Percentiles rank a stretch among this genome's conserved stretches.
Conservation (phyloP, 2,888 invertebrate species). For the Pristionchus exspectatus region DNA sequence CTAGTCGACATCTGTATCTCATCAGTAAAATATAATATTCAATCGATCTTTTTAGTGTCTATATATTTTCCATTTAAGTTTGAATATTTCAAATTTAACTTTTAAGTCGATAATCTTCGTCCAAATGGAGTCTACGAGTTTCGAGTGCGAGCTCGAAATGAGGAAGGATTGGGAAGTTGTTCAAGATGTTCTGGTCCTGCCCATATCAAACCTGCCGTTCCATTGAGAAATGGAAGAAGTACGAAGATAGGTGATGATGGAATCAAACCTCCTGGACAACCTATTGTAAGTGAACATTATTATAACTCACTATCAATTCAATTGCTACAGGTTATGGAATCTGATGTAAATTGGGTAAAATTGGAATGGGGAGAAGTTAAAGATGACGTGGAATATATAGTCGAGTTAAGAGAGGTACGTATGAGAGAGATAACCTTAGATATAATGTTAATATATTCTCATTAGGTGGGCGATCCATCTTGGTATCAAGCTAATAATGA, state of each 20-base stretch:
- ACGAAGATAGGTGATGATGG: not conserved
- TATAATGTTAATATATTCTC: not conserved
- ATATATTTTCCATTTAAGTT: not conserved
- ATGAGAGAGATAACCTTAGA: too few relatives aligned
- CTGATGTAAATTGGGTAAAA: conserved; percentile 75
- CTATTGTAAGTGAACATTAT: conserved; percentile 56
- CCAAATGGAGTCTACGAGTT: conserved; percentile 79
- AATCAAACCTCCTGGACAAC: conserved; percentile 69
- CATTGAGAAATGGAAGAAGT: conserved; percentile 46
- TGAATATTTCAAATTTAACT: too few relatives aligned
- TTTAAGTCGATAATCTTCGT: conserved; percentile 74
- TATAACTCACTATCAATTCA: not conserved
- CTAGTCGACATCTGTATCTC: too few relatives aligned
- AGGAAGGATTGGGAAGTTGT: conserved; percentile 67
- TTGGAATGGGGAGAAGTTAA: conserved; percentile 73
- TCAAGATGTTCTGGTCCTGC: conserved; percentile 65
- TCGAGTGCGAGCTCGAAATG: conserved; percentile 74
- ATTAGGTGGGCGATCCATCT: conserved; percentile 70
- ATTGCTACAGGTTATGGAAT: conserved; percentile 70
- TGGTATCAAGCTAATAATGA: conserved; percentile 74
- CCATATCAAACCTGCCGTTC: conserved; percentile 65
- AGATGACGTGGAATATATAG: conserved; percentile 68
- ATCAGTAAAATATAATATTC: not conserved
- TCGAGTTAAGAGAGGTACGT: conserved; percentile 73
- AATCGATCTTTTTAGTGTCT: too few relatives aligned